Base-by-base conservation (phyloP, 2,797 vertebrate species). In the Mus spretus region DNA sequence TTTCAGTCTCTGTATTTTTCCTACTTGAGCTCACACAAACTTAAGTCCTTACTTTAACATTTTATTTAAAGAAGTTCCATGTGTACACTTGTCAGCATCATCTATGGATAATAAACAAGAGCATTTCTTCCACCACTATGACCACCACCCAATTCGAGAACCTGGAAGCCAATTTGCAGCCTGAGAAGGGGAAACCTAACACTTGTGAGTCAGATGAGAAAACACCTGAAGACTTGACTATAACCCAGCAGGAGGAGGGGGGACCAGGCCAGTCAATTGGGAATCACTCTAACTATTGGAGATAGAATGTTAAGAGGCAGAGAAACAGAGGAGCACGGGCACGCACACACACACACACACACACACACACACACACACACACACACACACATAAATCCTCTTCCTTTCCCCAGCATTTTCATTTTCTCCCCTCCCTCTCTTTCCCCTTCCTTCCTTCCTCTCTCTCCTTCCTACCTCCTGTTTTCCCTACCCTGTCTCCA, bases 1-100 rank as follows among this genome's bases (percentile, higher is more conserved):
- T 91, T 93, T 78, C 53, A n/a, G 24, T 86, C 88, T 91, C 9
- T 70, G 22, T 83, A 95, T 63, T 96, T 95, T n/a, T 59, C 15
- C 47, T 44, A 57, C 55, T 94, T 85, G 50, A 67, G 90, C 40
- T 92, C 88, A 65, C 50, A 44, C 84, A 59, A 79, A 47, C 3
- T 87, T 88, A 72, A 24, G 6, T 24, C 74, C 44, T 70, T 63
- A 91, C 72, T 80, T 72, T 80, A 74, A 70, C 34, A 79, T 28
- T 93, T 75, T 74, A 55, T 93, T 88, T 92, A 61, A 79, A 61
- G 72, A 75, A 87, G 26, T 40, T 88, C 61, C 34, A 37, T n/a
- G 37, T 9, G 37, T 9, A 59, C 20, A 88, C 59, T 72, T 94
- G 70, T 89, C 96, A 77, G 67, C 63, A 74, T 47, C n/a, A 31